Evolutionary conservation across 2,797 vertebrate genomes (phyloP), one percentile per base, ranked within the genome.

Genomic region (Melanotaenia boesemani): DNA sequence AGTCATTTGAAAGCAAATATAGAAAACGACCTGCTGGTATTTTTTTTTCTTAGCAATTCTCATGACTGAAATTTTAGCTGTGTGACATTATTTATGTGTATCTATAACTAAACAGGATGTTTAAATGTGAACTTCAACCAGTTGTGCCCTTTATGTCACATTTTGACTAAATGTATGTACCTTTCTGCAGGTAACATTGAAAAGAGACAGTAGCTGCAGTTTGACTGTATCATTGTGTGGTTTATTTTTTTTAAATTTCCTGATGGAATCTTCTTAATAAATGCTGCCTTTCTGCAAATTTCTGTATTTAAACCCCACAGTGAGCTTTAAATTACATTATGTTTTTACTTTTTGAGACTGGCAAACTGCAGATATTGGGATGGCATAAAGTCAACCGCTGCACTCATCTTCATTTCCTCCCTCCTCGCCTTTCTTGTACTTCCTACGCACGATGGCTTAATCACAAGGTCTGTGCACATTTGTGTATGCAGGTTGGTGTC

Each of bases 391-490:
- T 85, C 80, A 86, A 61, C 50, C 70, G 26, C 37, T n/a, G 39
- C 22, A 48, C 72, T 80, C 39, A 4, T 76, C 79, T 57, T 79
- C 18, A 13, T 62, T 75, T 75, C 56, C 58, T 67, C 63, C 69
- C 72, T 73, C 76, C 61, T 76, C 67, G 63, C 61, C 63, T 80
- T 72, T 85, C 67, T 84, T 81, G 58, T 79, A 6, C 83, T 86
- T 86, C 89, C 86, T 80, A 89, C 85, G 36, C 84, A 15, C 64
- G 20, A 34, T 69, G 68, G 69, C 80, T 88, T 85, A 87, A 90
- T 90, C 81, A 90, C 80, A 81, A 81, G 78, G 80, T 83, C 79
- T 76, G 63, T 44, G 67, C 72, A 62, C 65, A 61, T 88, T 90
- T 6, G 28, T 81, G 70, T 70, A 36, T 60, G 69, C 80, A 80